These are phyloP conservation scores for Apeltes quadracus DNA, from an alignment of 2,113 vertebrate genomes.

Conservation along the genomic window DNA sequence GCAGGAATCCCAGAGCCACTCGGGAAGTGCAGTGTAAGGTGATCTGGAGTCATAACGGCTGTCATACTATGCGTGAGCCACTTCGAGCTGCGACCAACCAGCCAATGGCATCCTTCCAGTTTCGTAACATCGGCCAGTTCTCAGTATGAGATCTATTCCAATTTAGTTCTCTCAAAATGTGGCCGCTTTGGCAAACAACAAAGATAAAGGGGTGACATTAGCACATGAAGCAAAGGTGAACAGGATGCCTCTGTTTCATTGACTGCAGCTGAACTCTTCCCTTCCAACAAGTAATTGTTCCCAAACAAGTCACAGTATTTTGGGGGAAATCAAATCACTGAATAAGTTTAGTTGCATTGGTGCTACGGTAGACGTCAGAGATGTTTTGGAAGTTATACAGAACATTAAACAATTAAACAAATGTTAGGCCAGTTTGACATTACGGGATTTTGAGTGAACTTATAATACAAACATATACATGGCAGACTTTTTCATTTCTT, in stretches of 20 bases:
- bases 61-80: constrained; percentile 34
- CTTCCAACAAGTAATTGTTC: not conserved
- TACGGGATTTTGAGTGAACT: not conserved
- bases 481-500: not conserved
- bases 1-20: constrained; percentile 43
- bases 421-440: not conserved
- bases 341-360: not conserved
- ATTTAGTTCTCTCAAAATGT: constrained; percentile 14
- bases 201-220: constrained; percentile 19
- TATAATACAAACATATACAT: not conserved
- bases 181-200: constrained; percentile 27
- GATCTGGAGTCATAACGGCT: constrained; percentile 47
- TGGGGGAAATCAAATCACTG: not conserved
- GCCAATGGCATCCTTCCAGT: constrained; percentile 37
- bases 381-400: not conserved
- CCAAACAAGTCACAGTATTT: not conserved
- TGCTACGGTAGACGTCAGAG: not conserved
- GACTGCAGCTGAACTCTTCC: constrained; percentile 1
- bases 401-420: not conserved
- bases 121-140: constrained; percentile 36
- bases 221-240: not conserved
- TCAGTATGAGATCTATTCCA: constrained; percentile 22
- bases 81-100: constrained; percentile 33
- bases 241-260: constrained; percentile 19
- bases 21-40: constrained; percentile 47